These are phyloP conservation scores for Microtus obscurus DNA, from an alignment of 2,797 vertebrate species.

Conservation along the genomic window DNA sequence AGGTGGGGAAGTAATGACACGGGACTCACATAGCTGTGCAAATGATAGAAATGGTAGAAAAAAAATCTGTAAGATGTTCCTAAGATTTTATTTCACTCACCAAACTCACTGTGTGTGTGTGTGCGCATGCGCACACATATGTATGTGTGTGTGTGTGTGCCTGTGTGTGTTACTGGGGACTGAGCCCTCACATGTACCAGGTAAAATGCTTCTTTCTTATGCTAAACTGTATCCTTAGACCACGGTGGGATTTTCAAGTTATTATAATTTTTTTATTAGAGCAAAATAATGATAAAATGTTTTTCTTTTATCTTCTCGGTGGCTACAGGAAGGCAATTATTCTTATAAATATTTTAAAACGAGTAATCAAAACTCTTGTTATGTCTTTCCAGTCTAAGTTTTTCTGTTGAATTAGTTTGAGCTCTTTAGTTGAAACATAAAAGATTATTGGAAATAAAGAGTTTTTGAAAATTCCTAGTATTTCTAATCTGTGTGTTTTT, in stretches of 20 bases:
- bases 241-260: constrained; percentile 5
- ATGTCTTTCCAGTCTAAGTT: constrained; percentile 1
- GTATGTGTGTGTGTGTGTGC: background rate
- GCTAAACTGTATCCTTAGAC: background rate
- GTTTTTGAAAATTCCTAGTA: constrained; percentile 55
- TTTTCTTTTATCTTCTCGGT: constrained; percentile 48
- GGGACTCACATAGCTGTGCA: constrained; percentile 17
- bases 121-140: background rate
- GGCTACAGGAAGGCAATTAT: constrained; percentile 57
- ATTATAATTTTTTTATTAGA: constrained; percentile 34
- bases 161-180: background rate
- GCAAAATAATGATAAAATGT: background rate
- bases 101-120: too few relatives aligned
- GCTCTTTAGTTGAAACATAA: constrained; percentile 49
- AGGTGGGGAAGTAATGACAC: constrained; percentile 49
- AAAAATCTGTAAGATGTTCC: constrained; percentile 10
- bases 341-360: constrained; percentile 22
- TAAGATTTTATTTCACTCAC: constrained; percentile 55
- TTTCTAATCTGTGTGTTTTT: constrained; percentile 51
- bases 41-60: constrained; percentile 48
- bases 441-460: constrained; percentile 61
- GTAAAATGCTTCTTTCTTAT: background rate
- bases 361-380: constrained; percentile 22
- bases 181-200: background rate
- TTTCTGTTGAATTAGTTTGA: constrained; percentile 54